These are phyloP conservation scores for Mergus octosetaceus DNA, from an alignment of 2,797 vertebrate genomes.

Conservation along the genomic window DNA sequence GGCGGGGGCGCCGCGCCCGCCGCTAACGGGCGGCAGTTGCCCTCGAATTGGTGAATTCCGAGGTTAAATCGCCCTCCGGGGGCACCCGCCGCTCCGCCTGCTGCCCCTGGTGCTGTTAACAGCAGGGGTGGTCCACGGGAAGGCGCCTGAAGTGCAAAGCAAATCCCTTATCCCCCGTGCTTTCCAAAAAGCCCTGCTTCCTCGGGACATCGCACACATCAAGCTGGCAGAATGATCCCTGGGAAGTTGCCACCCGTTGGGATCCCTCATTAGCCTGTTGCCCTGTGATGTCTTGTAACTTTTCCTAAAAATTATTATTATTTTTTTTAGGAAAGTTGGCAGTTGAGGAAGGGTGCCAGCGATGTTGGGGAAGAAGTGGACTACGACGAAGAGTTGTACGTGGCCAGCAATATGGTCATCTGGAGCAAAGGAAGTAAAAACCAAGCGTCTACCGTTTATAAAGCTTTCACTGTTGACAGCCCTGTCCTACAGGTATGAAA, in stretches of 20 bases:
- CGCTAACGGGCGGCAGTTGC: too few species aligned
- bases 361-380: slow-evolving; percentile 84
- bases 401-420: slow-evolving; percentile 92
- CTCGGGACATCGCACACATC: rapidly evolving
- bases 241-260: rapidly evolving
- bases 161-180: neutral
- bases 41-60: rapidly evolving
- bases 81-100: too few species aligned
- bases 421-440: slow-evolving; percentile 93
- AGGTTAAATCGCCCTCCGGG: too few species aligned
- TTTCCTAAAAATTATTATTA: neutral
- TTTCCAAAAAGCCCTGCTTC: neutral
- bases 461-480: slow-evolving; percentile 96
- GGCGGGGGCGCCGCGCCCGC: neutral
- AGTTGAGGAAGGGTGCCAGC: slow-evolving; percentile 87
- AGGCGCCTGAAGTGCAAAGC: neutral
- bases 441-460: slow-evolving; percentile 88
- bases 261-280: neutral
- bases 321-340: slow-evolving; percentile 90
- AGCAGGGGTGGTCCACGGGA: too few species aligned
- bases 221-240: rapidly evolving
- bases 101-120: neutral
- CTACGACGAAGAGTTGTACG: slow-evolving; percentile 94
- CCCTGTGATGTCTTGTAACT: too few species aligned
- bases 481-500: slow-evolving; percentile 88